A percentile compares a stretch with the other conserved stretches of the same genome.
These are phyloP conservation scores for Eumacrocentrus americanus DNA, from an alignment of 2,888 invertebrate genomes.

Conservation along the genomic window DNA sequence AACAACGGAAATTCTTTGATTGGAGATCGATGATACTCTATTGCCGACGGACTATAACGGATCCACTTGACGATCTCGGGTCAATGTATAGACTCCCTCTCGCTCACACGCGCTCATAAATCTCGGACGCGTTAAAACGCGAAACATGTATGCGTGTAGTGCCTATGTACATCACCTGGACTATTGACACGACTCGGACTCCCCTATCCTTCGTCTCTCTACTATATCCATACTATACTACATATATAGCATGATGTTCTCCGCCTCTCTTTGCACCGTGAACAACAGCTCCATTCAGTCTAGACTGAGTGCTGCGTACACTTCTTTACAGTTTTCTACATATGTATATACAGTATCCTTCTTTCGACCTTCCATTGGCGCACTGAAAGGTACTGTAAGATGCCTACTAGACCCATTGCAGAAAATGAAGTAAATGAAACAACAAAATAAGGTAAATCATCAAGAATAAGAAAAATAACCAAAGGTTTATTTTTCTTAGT, in stretches of 20 bases:
- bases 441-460: too few relatives aligned
- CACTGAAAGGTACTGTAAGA: too few relatives aligned
- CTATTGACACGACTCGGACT: conserved; percentile 28
- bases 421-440: too few relatives aligned
- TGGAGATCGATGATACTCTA: conserved; percentile 18
- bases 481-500: neutral
- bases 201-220: neutral
- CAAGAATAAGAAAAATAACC: too few relatives aligned
- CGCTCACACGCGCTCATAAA: conserved; percentile 22
- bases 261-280: conserved; percentile 2
- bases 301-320: neutral
- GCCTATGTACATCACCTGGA: conserved; percentile 28
- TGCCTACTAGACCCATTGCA: too few relatives aligned
- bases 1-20: conserved; percentile 7
- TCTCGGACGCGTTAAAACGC: conserved; percentile 29
- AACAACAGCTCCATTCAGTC: conserved; percentile 9
- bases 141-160: conserved; percentile 21
- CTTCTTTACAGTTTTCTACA: conserved; percentile 1
- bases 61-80: conserved; percentile 8
- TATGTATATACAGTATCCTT: neutral
- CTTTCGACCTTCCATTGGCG: neutral
- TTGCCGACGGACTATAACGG: conserved; percentile 4
- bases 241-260: too few relatives aligned
- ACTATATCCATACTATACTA: neutral
- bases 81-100: conserved; percentile 11